Evolutionary conservation across 1,140 invertebrate species (phyloP), one percentile per base, ranked within the genome.

Genomic region (Anoplophora glabripennis): DNA sequence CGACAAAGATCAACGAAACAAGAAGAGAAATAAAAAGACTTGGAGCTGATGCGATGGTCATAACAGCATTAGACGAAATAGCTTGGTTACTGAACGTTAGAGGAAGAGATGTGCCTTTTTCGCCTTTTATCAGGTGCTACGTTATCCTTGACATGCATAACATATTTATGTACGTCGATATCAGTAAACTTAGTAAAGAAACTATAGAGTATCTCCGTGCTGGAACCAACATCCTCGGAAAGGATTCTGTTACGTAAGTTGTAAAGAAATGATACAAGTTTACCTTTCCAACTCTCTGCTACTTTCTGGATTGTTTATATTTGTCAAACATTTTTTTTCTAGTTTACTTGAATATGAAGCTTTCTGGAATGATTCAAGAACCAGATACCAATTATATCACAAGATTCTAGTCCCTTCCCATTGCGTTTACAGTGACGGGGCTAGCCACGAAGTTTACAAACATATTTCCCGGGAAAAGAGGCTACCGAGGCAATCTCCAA

Each of bases 31-130:
- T 96, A 68, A 78, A 80, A 18, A 73, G 83, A 0, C 72, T 83
- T 28, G 82, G 80, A 4, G 89, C 85, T 3, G 87, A 92, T 67
- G 87, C 89, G 0, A 83, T 96, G 73, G 80, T 97, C 7, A 80
- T 97, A 1, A 94, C 93, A 0, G 88, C 92, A 1, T 74, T 98
- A 35, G 94, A 96, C 68, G 94, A 97, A 76, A 89, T 96, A 12
- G 92, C 94, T 1, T 97, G 95, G 91, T 75, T 98, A 4, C 81
- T 99, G 12, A 99, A 99, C 74, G 85, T 99, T n/a, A 82, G 97
- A 7, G 95, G 94, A 4, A 82, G 84, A 48, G 96, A 99, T 76
- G 83, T 96, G 58, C 89, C 90, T 0, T 90, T 86, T 70, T 94
- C 89, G 21, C 94, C 96, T 0, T 87, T 96, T 11, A 83, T 93